Evolutionary conservation across 2,113 vertebrate genomes (phyloP).

Genomic region (Nibea albiflora): DNA sequence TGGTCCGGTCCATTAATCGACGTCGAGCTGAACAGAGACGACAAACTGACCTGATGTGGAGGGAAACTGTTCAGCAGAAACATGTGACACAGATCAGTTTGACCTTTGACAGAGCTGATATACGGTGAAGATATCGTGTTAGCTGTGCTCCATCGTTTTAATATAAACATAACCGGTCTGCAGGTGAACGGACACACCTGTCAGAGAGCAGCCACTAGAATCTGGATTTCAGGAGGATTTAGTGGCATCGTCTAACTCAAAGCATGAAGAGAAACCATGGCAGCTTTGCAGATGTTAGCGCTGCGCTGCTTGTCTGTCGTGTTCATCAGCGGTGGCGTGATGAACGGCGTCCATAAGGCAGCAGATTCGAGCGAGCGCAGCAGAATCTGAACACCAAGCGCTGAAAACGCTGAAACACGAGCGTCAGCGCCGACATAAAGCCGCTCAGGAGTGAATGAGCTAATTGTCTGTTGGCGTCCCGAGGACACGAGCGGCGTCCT

Average conservation of each 20-base stretch:
- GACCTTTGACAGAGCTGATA: not conserved
- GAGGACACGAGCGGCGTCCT: conserved; percentile 34
- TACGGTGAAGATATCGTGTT: too few species aligned
- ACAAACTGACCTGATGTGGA: not conserved
- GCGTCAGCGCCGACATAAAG: conserved; percentile 30
- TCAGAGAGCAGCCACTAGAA: too few species aligned
- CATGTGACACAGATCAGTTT: not conserved
- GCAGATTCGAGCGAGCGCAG: not conserved
- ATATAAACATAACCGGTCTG: too few species aligned
- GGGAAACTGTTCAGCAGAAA: not conserved
- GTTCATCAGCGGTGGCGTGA: not conserved
- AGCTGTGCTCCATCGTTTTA: too few species aligned
- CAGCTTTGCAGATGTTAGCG: too few species aligned
- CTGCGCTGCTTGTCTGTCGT: too few species aligned
- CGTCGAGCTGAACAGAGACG: not conserved
- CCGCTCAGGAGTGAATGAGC: conserved; percentile 43
- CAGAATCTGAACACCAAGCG: too few species aligned
- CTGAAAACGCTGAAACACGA: conserved; percentile 5
- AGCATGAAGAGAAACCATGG: too few species aligned
- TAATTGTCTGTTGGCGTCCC: conserved; percentile 14
- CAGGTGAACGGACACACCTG: not conserved
- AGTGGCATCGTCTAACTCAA: too few species aligned
- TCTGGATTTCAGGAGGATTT: too few species aligned
- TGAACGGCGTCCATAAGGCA: not conserved
- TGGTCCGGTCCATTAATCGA: not conserved